Evolutionary conservation across 2,113 vertebrate species (phyloP).

Genomic region (Silurus glanis): DNA sequence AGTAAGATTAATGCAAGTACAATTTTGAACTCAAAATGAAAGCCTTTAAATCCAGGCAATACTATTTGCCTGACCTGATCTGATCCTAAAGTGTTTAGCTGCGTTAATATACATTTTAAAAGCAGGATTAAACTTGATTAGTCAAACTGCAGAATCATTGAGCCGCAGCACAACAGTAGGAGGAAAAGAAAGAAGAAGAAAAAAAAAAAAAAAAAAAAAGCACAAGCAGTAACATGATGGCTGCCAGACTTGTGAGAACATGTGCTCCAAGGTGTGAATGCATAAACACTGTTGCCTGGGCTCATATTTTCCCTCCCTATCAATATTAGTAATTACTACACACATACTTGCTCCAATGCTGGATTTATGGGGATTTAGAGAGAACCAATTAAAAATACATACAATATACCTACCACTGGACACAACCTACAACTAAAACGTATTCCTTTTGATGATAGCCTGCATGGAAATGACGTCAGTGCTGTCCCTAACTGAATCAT

Average conservation of each 20-base stretch:
- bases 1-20: too few relatives aligned
- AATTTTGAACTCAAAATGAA: too few relatives aligned
- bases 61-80: not conserved
- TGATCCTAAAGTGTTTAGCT: not conserved
- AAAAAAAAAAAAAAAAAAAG: constrained; percentile 23
- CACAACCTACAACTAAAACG: not conserved
- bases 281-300: constrained; percentile 37
- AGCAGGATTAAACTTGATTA: not conserved
- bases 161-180: constrained; percentile 10
- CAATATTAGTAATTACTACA: not conserved
- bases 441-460: not conserved
- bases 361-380: not conserved
- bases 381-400: not conserved
- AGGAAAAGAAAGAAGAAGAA: constrained; percentile 20
- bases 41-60: not conserved
- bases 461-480: not conserved
- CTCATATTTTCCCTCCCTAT: constrained; percentile 4
- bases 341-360: not conserved
- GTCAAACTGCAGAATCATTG: not conserved
- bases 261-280: constrained; percentile 30
- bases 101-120: not conserved
- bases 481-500: not conserved
- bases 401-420: not conserved
- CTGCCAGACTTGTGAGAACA: constrained; percentile 50
- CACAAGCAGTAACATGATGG: constrained; percentile 31